These are phyloP conservation scores for Nothocercus nigrocapillus DNA, from an alignment of 2,113 vertebrate species.

Conservation along the genomic window DNA sequence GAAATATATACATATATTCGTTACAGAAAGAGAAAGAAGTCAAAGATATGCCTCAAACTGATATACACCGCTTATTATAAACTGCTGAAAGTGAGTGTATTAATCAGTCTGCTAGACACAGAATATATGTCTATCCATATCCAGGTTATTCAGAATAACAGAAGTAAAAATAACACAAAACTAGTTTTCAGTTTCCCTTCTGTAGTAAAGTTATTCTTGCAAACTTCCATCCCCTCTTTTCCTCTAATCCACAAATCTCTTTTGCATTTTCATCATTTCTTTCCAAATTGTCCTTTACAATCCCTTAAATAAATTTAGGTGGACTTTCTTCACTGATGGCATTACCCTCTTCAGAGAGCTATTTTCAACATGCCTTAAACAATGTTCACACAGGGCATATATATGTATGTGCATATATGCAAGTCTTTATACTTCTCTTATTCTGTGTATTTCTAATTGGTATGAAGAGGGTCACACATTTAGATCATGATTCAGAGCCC, in stretches of 20 bases:
- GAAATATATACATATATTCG: not conserved
- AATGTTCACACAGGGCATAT: not conserved
- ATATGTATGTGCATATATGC: not conserved
- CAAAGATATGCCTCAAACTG: not conserved
- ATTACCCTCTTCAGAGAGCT: not conserved
- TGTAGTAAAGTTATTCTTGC: not conserved
- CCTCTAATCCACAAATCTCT: not conserved
- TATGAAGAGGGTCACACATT: not conserved
- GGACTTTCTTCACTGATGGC: not conserved
- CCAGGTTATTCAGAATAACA: not conserved
- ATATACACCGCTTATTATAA: not conserved
- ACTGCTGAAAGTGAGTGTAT: not conserved
- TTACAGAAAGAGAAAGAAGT: not conserved
- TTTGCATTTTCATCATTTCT: not conserved
- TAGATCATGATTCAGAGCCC: slow-evolving; percentile 22
- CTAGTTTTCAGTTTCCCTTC: not conserved
- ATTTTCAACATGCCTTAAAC: not conserved
- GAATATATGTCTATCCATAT: not conserved
- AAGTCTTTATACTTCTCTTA: not conserved
- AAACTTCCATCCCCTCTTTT: not conserved
- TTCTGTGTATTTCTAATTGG: not conserved
- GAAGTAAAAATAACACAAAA: not conserved
- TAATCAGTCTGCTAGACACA: not conserved
- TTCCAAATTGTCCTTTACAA: not conserved
- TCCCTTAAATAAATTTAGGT: not conserved